phyloP scores from a whole-genome alignment of 2,797 vertebrate species.

The Cirrhinus mrigala region DNA sequence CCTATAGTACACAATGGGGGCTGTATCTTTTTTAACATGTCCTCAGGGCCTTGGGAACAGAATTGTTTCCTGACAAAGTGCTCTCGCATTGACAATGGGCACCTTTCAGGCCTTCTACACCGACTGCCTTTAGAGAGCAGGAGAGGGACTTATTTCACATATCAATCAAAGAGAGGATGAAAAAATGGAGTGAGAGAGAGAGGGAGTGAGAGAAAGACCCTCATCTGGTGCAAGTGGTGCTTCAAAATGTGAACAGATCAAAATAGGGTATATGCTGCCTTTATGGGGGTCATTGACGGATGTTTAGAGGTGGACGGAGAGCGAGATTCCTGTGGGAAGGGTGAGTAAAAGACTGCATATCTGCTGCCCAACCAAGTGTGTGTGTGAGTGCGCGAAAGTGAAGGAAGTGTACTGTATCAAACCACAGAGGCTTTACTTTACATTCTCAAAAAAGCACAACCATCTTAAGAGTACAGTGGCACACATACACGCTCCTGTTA shows the following conservation, averaged over 20 bases:
- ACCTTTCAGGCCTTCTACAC: slow-evolving; percentile 84
- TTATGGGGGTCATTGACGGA: slow-evolving; percentile 71
- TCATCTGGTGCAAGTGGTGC: slow-evolving; percentile 74
- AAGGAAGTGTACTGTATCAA: slow-evolving; percentile 41
- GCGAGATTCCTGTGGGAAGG: slow-evolving; percentile 50
- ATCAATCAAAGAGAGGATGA: slow-evolving; percentile 81
- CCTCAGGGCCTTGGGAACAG: slow-evolving; percentile 83
- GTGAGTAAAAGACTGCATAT: slow-evolving; percentile 48
- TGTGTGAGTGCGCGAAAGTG: slow-evolving; percentile 26
- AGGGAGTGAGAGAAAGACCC: slow-evolving; percentile 63
- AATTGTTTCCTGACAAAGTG: slow-evolving; percentile 87
- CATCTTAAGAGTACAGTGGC: background rate
- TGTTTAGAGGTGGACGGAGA: slow-evolving; percentile 59
- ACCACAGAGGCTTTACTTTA: background rate
- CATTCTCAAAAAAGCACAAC: slow-evolving; percentile 20
- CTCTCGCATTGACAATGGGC: slow-evolving; percentile 82
- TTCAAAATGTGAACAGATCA: slow-evolving; percentile 76
- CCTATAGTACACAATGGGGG: slow-evolving; percentile 81
- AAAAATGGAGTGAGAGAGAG: slow-evolving; percentile 53
- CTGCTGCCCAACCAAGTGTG: slow-evolving; percentile 26
- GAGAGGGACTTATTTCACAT: slow-evolving; percentile 86
- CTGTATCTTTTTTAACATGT: slow-evolving; percentile 85
- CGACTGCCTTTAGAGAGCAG: slow-evolving; percentile 80
- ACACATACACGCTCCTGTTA: slow-evolving; percentile 30
- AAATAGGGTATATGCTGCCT: slow-evolving; percentile 76